Evolutionary conservation across 2,888 invertebrate genomes (phyloP).

Genomic region (Chironomus tentans): DNA sequence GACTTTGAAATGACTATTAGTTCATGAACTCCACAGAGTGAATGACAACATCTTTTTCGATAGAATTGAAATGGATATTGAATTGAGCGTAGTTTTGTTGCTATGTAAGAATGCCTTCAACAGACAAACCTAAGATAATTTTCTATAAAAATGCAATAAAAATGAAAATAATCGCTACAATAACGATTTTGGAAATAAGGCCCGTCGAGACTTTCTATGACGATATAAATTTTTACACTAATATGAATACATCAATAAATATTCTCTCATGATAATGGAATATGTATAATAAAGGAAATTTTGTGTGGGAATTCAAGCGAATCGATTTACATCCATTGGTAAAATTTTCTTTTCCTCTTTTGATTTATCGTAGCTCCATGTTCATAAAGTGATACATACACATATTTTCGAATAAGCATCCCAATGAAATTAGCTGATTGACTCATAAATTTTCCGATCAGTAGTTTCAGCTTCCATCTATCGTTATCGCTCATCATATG

Average conservation of each 20-base stretch:
- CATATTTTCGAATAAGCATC: not conserved
- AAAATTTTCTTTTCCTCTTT: not conserved
- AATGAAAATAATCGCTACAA: too few relatives aligned
- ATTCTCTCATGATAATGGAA: too few relatives aligned
- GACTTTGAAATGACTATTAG: not conserved
- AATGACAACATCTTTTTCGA: not conserved
- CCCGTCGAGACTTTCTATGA: not conserved
- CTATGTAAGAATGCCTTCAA: too few relatives aligned
- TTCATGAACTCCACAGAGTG: not conserved
- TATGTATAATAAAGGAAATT: too few relatives aligned
- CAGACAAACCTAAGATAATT: too few relatives aligned
- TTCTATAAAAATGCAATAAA: too few relatives aligned
- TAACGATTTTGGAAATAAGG: not conserved
- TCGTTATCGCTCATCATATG: not conserved
- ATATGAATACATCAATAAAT: not conserved
- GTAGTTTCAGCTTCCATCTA: not conserved
- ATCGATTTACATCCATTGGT: not conserved
- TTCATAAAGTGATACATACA: too few relatives aligned
- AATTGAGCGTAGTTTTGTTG: too few relatives aligned
- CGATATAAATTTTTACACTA: not conserved
- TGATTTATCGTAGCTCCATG: not conserved
- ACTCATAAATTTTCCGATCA: not conserved
- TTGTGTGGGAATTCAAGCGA: not conserved
- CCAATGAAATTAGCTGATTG: slow-evolving; percentile 2
- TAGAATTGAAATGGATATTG: too few relatives aligned